Conservation (phyloP, 2,888 invertebrate genomes). For the Chorisops tibialis region DNA sequence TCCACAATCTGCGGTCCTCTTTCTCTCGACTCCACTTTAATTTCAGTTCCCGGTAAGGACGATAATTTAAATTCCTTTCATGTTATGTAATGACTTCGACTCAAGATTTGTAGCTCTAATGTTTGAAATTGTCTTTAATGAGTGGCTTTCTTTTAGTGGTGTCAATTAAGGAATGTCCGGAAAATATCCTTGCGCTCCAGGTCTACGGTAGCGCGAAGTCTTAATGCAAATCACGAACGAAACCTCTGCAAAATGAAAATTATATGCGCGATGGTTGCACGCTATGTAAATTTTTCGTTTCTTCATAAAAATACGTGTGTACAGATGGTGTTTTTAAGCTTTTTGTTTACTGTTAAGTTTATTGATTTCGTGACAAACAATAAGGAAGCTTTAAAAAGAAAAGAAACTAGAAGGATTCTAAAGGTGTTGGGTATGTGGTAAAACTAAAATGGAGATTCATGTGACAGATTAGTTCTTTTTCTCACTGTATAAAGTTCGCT, state of each 20-base stretch:
- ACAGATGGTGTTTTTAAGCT: background rate
- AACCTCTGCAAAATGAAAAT: conserved; percentile 6
- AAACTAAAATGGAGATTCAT: too few relatives aligned
- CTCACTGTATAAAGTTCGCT: too few relatives aligned
- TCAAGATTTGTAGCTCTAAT: too few relatives aligned
- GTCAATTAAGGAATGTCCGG: conserved; percentile 6
- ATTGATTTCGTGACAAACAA: conserved; percentile 25
- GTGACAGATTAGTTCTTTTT: too few relatives aligned
- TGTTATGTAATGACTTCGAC: too few relatives aligned
- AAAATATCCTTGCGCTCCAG: background rate
- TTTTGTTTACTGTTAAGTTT: conserved; percentile 15
- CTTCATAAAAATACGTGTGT: background rate
- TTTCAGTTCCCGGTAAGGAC: too few relatives aligned
- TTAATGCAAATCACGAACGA: conserved; percentile 18
- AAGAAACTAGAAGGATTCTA: too few relatives aligned
- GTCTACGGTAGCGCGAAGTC: background rate
- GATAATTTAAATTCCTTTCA: too few relatives aligned
- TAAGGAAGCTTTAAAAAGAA: conserved; percentile 23
- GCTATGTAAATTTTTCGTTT: conserved; percentile 19
- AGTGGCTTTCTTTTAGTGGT: conserved; percentile 17
- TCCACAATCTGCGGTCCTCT: too few relatives aligned
- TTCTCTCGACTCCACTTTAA: too few relatives aligned
- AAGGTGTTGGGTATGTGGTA: too few relatives aligned
- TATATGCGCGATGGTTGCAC: conserved; percentile 14
- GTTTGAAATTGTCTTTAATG: background rate